Percentiles rank a stretch among this genome's conserved stretches.
phyloP scores from a whole-genome alignment of 2,113 vertebrate genomes.

The Puntigrus tetrazona region DNA sequence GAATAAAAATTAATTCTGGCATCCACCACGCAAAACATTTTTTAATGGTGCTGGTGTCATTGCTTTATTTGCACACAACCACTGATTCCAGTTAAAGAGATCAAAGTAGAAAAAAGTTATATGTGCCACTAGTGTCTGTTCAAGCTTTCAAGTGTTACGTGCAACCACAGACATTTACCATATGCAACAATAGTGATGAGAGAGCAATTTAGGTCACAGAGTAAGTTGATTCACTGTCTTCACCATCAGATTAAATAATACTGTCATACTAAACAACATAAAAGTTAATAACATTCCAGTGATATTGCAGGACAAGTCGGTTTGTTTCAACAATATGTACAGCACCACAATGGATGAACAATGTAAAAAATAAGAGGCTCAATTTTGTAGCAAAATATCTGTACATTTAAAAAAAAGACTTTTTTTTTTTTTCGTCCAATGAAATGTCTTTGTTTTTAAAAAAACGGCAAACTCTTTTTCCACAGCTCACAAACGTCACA shows the following conservation, averaged over 20 bases:
- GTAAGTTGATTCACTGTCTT: conserved; percentile 54
- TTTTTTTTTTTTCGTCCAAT: conserved; percentile 39
- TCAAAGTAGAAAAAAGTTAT: conserved; percentile 53
- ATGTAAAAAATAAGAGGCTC: conserved; percentile 63
- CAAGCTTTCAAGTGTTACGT: conserved; percentile 54
- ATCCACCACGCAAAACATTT: not conserved
- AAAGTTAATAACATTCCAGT: conserved; percentile 48
- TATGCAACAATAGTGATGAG: conserved; percentile 49
- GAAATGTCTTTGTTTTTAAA: conserved; percentile 36
- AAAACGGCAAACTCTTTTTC: conserved; percentile 44
- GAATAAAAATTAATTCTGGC: not conserved
- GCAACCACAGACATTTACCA: conserved; percentile 55
- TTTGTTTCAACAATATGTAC: conserved; percentile 55
- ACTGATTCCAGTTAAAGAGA: conserved; percentile 59
- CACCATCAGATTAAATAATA: conserved; percentile 57
- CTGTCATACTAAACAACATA: conserved; percentile 53
- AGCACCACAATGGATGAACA: conserved; percentile 60
- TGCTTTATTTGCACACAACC: conserved; percentile 56
- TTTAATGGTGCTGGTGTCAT: conserved; percentile 39
- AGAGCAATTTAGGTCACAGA: conserved; percentile 52
- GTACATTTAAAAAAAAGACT: conserved; percentile 59
- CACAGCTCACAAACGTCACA: conserved; percentile 53
- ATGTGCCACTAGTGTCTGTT: conserved; percentile 55
- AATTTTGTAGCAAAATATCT: conserved; percentile 63
- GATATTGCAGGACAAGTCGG: conserved; percentile 40